A percentile compares a stretch with the other conserved stretches of the same genome.
These are phyloP conservation scores for Glossophaga mutica DNA, from an alignment of 2,797 vertebrate species.

Conservation along the genomic window DNA sequence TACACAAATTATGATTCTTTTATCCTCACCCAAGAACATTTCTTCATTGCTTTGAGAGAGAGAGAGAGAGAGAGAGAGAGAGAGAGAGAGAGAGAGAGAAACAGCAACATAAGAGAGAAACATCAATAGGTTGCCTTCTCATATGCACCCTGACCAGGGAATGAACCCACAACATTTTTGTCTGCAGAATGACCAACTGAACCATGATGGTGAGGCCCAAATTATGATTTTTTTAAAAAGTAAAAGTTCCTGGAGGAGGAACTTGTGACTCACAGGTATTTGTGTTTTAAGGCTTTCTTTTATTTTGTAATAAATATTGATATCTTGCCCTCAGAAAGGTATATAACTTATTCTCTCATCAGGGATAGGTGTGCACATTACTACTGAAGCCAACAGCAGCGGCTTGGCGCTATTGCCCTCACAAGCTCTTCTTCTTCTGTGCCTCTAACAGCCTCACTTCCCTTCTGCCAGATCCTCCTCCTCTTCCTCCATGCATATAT, in stretches of 20 bases:
- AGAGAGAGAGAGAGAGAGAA: too few relatives aligned
- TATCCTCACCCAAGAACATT: neutral
- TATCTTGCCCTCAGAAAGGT: neutral
- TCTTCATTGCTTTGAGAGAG: too few relatives aligned
- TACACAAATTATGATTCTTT: neutral
- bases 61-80: too few relatives aligned
- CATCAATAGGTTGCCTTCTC: neutral
- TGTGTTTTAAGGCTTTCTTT: constrained; percentile 3
- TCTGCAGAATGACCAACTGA: neutral
- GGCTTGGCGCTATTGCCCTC: neutral
- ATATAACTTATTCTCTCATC: neutral
- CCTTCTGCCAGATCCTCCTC: neutral
- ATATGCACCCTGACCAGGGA: too few relatives aligned
- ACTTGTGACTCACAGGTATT: neutral
- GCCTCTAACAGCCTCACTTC: neutral
- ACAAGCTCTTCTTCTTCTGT: neutral
- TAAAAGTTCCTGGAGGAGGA: neutral
- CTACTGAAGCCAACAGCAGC: neutral
- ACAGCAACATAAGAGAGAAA: too few relatives aligned
- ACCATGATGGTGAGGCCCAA: neutral
- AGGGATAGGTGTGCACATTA: neutral
- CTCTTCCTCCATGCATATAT: neutral
- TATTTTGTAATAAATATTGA: neutral
- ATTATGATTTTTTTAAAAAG: neutral
- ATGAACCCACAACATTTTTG: neutral